phyloP scores from a whole-genome alignment of 2,113 vertebrate species.

The Lathamus discolor region DNA sequence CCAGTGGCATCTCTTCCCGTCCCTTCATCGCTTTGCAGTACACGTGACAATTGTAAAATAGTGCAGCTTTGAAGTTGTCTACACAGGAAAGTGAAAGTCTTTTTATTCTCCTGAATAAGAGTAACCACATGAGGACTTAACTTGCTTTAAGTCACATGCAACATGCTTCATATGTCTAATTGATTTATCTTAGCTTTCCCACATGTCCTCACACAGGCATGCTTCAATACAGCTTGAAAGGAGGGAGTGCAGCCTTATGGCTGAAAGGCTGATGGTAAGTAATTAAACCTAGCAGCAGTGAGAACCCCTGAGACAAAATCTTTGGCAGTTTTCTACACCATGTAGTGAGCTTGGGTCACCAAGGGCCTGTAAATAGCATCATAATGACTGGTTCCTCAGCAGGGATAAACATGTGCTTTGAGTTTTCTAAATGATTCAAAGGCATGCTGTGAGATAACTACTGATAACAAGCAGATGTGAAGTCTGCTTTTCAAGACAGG shows the following conservation, averaged over 20 bases:
- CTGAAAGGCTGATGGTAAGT: slow-evolving; percentile 33
- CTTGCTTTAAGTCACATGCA: slow-evolving; percentile 8
- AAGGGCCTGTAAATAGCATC: slow-evolving; percentile 75
- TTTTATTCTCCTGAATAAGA: slow-evolving; percentile 2
- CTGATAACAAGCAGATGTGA: slow-evolving; percentile 84
- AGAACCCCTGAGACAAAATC: slow-evolving; percentile 42
- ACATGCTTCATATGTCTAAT: slow-evolving; percentile 31
- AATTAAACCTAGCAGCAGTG: slow-evolving; percentile 45
- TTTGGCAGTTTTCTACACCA: slow-evolving; percentile 46
- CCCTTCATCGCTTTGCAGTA: not conserved
- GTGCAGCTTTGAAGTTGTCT: slow-evolving; percentile 2
- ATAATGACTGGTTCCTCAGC: slow-evolving; percentile 73
- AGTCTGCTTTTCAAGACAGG: slow-evolving; percentile 67
- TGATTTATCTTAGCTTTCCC: slow-evolving; percentile 55
- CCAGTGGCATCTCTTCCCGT: not conserved
- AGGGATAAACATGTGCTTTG: slow-evolving; percentile 83
- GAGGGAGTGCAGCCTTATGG: not conserved
- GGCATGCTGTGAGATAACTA: slow-evolving; percentile 75
- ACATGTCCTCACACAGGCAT: not conserved
- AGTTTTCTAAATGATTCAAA: slow-evolving; percentile 81
- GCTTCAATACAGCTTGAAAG: not conserved
- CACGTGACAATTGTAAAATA: not conserved
- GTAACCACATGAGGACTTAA: slow-evolving; percentile 27
- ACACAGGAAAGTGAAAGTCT: not conserved
- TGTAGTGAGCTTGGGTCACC: slow-evolving; percentile 55